Base-by-base conservation (phyloP, 1,140 invertebrate genomes). In the Cataglyphis hispanica region DNA sequence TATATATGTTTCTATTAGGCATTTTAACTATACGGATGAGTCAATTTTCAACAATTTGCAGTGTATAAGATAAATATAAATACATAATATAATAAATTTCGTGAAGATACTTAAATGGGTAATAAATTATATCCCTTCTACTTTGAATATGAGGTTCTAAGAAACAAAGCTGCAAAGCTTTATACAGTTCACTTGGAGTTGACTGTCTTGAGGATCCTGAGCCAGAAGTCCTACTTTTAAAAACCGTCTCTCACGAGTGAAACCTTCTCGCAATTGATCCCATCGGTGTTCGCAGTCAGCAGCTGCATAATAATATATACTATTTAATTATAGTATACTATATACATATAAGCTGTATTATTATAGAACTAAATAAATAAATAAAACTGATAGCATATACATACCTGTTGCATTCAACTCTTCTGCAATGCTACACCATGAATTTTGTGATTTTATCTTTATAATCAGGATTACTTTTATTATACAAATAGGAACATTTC, bases 31-130 rank as follows among this genome's bases (percentile, higher is more conserved):
- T 8, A 60, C 2, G n/a, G 56, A 60, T 25, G n/a, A 31, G 1
- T 63, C 1, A 19, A 31, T 63, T 63, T 63, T 34, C 60, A 63
- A 16, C 13, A 34, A 2, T 7, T 5, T 63, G 27, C 5, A 31
- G 1, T 63, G 25, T 6, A 31, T 37, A 37, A 37, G 34, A 31
- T 31, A 63, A 31, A 37, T 37, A 31, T 37, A 37, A 37, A 31
- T 63, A 27, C 5, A 63, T 63, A 63, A 63, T 63, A n/a, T 63
- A 64, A 64, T 64, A 34, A 19, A 34, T 64, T 64, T 64, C 2
- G 16, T 64, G 11, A 64, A 64, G 27, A 61, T 61, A 34, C 31
- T n/a, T 19, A 2, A 64, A 61, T 31, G 1, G 19, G 8, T 13
- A 22, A 40, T 16, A 63, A 40, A 13, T 37, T 13, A 67, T 11